These are phyloP conservation scores for Acronicta alni DNA, from an alignment of 2,888 invertebrate species.

Conservation along the genomic window DNA sequence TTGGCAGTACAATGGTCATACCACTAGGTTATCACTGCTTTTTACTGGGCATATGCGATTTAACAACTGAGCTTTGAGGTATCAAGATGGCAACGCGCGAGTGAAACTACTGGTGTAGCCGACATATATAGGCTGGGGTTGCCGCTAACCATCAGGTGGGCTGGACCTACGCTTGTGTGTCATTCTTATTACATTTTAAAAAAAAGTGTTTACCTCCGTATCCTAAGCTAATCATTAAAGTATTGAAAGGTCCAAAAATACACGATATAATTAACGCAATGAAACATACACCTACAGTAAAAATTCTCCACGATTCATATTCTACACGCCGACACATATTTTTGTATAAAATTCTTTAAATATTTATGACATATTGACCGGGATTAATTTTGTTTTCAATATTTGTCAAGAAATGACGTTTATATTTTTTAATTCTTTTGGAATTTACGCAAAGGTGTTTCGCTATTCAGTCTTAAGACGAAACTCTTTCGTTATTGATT, in stretches of 20 bases:
- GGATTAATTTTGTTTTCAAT: neutral
- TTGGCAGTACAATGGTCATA: no score
- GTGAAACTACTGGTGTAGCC: no score
- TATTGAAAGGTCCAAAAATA: conserved; percentile 13
- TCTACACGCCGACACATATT: conserved; percentile 9
- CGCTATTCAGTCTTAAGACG: neutral
- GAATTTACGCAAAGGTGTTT: neutral
- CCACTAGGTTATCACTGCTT: no score
- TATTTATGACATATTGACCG: neutral
- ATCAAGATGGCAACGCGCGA: no score
- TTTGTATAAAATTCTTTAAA: neutral
- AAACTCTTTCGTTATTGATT: neutral
- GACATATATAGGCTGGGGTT: no score
- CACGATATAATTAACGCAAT: neutral
- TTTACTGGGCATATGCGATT: no score
- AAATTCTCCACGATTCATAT: neutral
- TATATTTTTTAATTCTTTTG: neutral
- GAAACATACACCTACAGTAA: neutral
- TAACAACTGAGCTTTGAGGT: no score
- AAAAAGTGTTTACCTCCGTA: conserved; percentile 5
- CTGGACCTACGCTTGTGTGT: no score
- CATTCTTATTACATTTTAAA: neutral
- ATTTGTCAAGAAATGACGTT: conserved; percentile 7
- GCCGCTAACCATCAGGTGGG: no score
- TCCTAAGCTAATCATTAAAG: neutral